phyloP scores from a whole-genome alignment of 2,797 vertebrate species.

The Sebastes flavidus region DNA sequence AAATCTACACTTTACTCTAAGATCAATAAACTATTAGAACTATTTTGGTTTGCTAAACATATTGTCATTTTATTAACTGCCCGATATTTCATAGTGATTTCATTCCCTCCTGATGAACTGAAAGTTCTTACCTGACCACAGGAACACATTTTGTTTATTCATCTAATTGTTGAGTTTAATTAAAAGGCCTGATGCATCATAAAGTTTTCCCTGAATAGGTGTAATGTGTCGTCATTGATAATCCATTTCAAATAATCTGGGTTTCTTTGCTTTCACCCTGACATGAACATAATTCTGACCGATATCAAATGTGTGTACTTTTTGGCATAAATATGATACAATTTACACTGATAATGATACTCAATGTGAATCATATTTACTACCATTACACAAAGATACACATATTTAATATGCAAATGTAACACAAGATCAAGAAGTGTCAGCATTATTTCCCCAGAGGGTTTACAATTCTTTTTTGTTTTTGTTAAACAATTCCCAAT shows the following conservation, averaged over 20 bases:
- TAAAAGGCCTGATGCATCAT: neutral
- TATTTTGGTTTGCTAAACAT: neutral
- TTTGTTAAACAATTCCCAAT: neutral
- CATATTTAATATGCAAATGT: slow-evolving; percentile 9
- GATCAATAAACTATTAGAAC: neutral
- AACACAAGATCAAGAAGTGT: neutral
- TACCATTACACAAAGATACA: neutral
- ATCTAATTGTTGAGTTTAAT: neutral
- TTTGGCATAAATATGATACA: neutral
- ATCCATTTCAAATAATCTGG: neutral
- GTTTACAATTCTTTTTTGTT: neutral
- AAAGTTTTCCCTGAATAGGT: neutral
- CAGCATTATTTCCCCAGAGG: neutral
- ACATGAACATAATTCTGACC: neutral
- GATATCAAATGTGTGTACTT: neutral
- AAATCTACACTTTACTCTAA: neutral
- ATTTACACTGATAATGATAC: neutral
- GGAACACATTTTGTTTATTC: neutral
- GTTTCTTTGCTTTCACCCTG: neutral
- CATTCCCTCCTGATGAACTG: neutral
- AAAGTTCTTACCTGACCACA: neutral
- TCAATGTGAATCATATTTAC: neutral
- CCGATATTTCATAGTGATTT: slow-evolving; percentile 12
- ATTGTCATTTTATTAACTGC: neutral
- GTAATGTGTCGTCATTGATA: neutral